These are phyloP conservation scores for Brenthis hecate DNA, from an alignment of 2,888 invertebrate genomes.

Conservation along the genomic window DNA sequence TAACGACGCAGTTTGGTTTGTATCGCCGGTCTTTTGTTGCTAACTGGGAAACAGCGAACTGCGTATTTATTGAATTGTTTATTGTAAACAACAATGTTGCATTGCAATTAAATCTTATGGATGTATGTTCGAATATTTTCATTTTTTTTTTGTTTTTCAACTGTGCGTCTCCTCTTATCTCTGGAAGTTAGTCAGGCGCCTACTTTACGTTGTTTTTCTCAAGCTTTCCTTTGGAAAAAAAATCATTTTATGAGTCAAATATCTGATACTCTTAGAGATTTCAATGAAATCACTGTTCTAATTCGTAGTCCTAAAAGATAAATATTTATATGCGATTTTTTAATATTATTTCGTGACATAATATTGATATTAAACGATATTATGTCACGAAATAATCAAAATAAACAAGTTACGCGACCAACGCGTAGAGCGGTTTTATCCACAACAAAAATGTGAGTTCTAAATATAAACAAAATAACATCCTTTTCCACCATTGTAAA, in stretches of 20 bases:
- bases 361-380: too few species aligned
- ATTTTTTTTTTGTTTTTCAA: background rate
- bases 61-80: constrained; percentile 59
- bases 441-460: background rate
- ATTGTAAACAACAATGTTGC: constrained; percentile 48
- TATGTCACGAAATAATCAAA: too few species aligned
- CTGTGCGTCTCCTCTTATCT: constrained; percentile 10
- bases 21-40: constrained; percentile 72
- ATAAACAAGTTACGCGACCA: background rate
- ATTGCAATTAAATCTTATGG: constrained; percentile 27
- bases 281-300: too few species aligned
- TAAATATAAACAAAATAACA: constrained; percentile 2
- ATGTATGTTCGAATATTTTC: background rate
- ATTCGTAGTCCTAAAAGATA: too few species aligned
- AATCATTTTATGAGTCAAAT: background rate
- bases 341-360: too few species aligned
- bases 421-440: background rate
- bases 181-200: background rate
- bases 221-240: background rate
- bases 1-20: constrained; percentile 69
- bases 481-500: background rate
- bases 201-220: constrained; percentile 1
- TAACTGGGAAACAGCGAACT: constrained; percentile 65
- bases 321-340: too few species aligned
- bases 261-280: background rate